Evolutionary conservation across 2,113 vertebrate genomes (phyloP).

Genomic region (Loxodonta africana): DNA sequence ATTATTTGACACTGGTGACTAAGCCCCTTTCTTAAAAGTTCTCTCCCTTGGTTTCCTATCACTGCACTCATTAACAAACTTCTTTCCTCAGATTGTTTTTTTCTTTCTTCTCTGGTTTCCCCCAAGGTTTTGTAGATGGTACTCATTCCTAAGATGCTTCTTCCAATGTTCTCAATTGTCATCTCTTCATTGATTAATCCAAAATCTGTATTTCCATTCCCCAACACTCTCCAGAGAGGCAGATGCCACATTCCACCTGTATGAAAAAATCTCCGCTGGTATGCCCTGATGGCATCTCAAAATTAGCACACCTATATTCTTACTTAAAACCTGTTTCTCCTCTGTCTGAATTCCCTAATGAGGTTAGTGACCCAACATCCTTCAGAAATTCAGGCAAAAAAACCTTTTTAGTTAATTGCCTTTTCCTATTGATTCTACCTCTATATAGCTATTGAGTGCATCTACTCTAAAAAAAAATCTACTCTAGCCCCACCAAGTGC

Average conservation of each 20-base stretch:
- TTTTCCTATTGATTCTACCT: not conserved
- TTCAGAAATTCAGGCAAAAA: not conserved
- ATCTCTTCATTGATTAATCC: not conserved
- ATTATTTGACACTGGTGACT: not conserved
- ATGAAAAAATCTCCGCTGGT: not conserved
- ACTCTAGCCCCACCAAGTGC: not conserved
- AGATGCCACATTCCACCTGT: not conserved
- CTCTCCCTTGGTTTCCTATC: not conserved
- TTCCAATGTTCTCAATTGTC: not conserved
- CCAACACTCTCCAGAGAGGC: not conserved
- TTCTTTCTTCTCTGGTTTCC: not conserved
- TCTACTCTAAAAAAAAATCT: not conserved
- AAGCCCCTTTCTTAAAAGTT: not conserved
- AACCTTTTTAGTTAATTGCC: not conserved
- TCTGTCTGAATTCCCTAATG: not conserved
- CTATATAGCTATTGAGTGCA: not conserved
- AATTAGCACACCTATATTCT: not conserved
- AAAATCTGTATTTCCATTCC: not conserved
- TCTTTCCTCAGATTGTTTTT: not conserved
- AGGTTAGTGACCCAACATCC: not conserved
- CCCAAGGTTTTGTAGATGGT: not conserved
- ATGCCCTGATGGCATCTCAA: not conserved
- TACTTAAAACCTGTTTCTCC: not conserved
- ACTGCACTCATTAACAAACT: not conserved
- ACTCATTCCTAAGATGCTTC: not conserved